Base-by-base conservation (phyloP, 2,113 vertebrate genomes). In the Leucoraja erinaceus region DNA sequence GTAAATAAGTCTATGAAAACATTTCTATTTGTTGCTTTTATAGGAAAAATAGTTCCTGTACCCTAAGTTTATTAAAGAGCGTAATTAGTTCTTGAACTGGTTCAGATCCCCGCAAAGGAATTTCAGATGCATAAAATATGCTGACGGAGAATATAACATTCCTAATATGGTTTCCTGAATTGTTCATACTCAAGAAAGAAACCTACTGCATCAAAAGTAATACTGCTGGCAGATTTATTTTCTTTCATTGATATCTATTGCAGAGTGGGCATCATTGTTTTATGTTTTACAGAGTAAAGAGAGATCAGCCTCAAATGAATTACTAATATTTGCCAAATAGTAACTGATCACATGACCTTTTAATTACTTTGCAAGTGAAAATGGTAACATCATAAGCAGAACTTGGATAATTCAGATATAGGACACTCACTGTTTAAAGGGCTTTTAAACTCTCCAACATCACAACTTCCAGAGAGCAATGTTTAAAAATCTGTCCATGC, bases 21-120 rank as follows among this genome's bases (percentile, higher is more conserved):
- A 90, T 70, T 90, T 91, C 16, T 47, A 91, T 72, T 54, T 91
- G 33, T 8, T 84, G 54, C 54, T 84, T 38, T 91, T 91, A 74
- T 91, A 91, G 72, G 25, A 72, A 91, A 72, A 11, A 33, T 68
- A 91, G 31, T 72, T 22, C 59, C 10, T 72, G 12, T 91, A 91
- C 38, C 47, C 47, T 72, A 91, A 91, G 68, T 9, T 74, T 11
- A 91, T 54, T 72, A 70, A 84, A 54, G 54, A 84, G 70, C 68
- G 54, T 70, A 38, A 84, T 59, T 59, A 47, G 72, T 72, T 72
- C 3, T 47, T 91, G 38, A 72, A 70, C 33, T 54, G 33, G 22
- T 47, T 72, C 33, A 91, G 22, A 91, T 54, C 90, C 20, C 54
- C 66, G 54, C 68, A 72, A 28, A 25, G 63, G 88, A 90, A 70